Evolutionary conservation across 2,113 vertebrate species (phyloP).

Genomic region (Crotalus tigris): DNA sequence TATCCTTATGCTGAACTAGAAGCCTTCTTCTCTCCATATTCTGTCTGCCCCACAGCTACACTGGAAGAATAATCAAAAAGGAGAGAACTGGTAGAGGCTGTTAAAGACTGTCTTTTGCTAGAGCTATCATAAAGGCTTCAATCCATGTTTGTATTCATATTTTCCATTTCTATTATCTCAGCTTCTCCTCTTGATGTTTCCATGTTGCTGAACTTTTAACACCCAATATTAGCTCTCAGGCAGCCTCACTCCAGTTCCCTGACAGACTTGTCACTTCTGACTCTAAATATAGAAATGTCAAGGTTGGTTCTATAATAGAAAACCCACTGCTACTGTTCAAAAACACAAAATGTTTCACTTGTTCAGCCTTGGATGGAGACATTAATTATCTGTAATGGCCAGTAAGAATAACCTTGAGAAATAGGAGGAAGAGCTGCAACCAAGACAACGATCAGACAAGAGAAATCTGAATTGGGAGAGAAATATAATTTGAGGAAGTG

Average conservation of each 20-base stretch:
- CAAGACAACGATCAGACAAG: neutral
- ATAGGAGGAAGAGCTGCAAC: neutral
- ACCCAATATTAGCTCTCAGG: neutral
- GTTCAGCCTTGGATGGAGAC: neutral
- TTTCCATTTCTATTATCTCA: neutral
- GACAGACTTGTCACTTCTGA: neutral
- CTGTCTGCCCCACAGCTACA: neutral
- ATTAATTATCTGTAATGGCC: neutral
- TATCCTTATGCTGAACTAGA: neutral
- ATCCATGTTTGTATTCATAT: neutral
- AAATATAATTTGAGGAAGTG: neutral
- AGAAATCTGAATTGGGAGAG: neutral
- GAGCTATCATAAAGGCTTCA: neutral
- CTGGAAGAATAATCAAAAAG: neutral
- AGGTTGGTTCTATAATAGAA: neutral
- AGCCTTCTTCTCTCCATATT: neutral
- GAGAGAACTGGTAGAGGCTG: neutral
- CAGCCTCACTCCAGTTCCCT: neutral
- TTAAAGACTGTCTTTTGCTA: conserved; percentile 8
- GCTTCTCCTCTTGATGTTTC: conserved; percentile 8
- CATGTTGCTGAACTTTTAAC: neutral
- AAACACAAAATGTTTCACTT: neutral
- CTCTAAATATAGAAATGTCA: conserved; percentile 19
- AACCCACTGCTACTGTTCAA: neutral
- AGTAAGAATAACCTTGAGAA: neutral